These are phyloP conservation scores for Drosophila watanabei DNA, from an alignment of 1,140 invertebrate species.

Conservation along the genomic window DNA sequence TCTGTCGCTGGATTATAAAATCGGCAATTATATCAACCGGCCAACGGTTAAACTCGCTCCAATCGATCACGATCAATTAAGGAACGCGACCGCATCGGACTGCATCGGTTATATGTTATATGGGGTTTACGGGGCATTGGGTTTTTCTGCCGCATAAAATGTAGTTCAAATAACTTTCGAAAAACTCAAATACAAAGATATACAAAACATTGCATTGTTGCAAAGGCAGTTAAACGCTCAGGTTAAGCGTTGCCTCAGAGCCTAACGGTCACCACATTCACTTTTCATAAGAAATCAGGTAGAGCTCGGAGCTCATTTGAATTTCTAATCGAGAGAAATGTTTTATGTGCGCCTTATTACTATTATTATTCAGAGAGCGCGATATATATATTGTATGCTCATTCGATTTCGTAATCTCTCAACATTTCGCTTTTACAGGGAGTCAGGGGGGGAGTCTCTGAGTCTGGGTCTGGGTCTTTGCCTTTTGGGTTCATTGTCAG, in stretches of 20 bases:
- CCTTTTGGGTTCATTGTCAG: conserved; percentile 71
- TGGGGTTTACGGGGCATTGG: background rate
- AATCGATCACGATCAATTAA: conserved; percentile 54
- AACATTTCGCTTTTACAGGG: conserved; percentile 57
- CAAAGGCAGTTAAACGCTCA: conserved; percentile 27
- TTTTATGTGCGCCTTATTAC: conserved; percentile 50
- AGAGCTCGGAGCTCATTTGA: conserved; percentile 30
- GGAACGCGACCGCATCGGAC: conserved; percentile 38
- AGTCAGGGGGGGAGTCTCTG: background rate
- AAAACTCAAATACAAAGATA: conserved; percentile 12
- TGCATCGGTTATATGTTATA: conserved; percentile 18
- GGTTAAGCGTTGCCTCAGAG: conserved; percentile 18
- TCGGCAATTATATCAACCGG: conserved; percentile 41
- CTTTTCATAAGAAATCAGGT: conserved; percentile 28
- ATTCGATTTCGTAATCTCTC: conserved; percentile 66
- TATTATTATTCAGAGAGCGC: conserved; percentile 49
- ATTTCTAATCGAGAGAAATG: conserved; percentile 53
- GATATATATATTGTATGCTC: conserved; percentile 10
- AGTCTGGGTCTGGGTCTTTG: conserved; percentile 54
- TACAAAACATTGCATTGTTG: conserved; percentile 64
- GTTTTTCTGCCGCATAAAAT: conserved; percentile 50
- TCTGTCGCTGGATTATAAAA: conserved; percentile 61
- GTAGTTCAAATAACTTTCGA: conserved; percentile 74
- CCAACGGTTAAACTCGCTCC: conserved; percentile 55
- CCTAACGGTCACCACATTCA: conserved; percentile 65